Percentiles rank a stretch among this genome's conserved stretches.
phyloP scores from a whole-genome alignment of 2,888 invertebrate genomes.

The Latrodectus hesperus region DNA sequence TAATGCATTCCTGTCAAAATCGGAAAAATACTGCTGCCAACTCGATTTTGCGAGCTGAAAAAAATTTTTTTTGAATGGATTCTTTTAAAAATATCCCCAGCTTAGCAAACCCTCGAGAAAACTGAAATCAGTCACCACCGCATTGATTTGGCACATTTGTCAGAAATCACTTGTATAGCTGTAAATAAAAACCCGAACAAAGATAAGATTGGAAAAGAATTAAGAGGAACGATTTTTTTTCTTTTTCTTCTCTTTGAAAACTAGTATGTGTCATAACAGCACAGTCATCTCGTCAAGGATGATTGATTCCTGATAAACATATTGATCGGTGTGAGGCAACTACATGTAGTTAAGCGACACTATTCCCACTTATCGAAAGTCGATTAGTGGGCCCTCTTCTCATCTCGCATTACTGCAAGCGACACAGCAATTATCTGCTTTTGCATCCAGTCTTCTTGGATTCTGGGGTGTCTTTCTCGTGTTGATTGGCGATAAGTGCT shows the following conservation, averaged over 20 bases:
- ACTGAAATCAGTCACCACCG: too few relatives aligned
- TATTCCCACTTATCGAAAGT: slow-evolving; percentile 3
- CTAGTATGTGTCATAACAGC: not conserved
- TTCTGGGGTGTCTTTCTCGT: not conserved
- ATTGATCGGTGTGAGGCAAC: not conserved
- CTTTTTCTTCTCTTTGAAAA: not conserved
- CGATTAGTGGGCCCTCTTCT: not conserved
- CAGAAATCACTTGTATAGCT: too few relatives aligned
- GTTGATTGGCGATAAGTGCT: slow-evolving; percentile 5
- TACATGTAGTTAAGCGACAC: not conserved
- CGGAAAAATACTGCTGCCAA: too few relatives aligned
- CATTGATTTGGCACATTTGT: too few relatives aligned
- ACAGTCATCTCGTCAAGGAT: not conserved
- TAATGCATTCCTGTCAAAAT: too few relatives aligned
- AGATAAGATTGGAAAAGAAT: slow-evolving; percentile 5
- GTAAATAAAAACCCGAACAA: not conserved
- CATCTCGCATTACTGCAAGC: not conserved
- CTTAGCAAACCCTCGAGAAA: too few relatives aligned
- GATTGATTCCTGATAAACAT: slow-evolving; percentile 3
- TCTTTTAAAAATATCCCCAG: too few relatives aligned
- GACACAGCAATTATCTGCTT: slow-evolving; percentile 5
- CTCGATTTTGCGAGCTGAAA: too few relatives aligned
- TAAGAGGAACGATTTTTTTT: not conserved
- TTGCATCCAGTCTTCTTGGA: not conserved
- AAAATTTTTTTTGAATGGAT: too few relatives aligned